Conservation (phyloP, 2,888 invertebrate species). For the Sabellastarte sp. region DNA sequence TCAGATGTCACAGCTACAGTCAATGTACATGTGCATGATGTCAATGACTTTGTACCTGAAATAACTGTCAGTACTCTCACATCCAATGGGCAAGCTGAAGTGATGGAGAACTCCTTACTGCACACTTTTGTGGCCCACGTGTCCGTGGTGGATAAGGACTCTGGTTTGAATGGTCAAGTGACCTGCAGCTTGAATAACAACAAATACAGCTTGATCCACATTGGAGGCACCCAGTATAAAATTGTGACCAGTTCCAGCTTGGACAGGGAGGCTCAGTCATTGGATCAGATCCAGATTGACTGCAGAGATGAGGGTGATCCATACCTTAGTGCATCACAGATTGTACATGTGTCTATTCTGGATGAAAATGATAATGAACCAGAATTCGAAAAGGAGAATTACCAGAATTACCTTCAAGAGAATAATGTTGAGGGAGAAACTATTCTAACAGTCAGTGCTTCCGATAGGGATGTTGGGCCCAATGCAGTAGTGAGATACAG, state of each 20-base stretch:
- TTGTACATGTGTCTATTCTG: background rate
- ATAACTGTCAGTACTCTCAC: constrained; percentile 37
- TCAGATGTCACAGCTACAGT: constrained; percentile 32
- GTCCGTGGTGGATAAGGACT: constrained; percentile 78
- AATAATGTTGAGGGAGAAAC: background rate
- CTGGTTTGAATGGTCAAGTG: constrained; percentile 81
- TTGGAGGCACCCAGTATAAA: background rate
- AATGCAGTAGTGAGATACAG: background rate
- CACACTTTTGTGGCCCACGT: constrained; percentile 73
- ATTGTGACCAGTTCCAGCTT: background rate
- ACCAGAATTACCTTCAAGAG: background rate
- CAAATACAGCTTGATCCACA: background rate
- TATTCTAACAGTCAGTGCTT: background rate
- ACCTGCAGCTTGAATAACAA: constrained; percentile 27
- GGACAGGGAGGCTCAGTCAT: background rate
- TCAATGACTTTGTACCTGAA: constrained; percentile 42
- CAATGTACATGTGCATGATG: constrained; percentile 37
- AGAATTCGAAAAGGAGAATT: background rate
- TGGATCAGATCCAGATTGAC: background rate
- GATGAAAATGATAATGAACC: background rate
- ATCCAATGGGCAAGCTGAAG: constrained; percentile 36
- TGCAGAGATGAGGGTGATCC: background rate
- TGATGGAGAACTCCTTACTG: constrained; percentile 83
- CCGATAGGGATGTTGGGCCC: background rate
- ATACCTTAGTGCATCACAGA: background rate